These are phyloP conservation scores for Spialia ferax DNA, from an alignment of 2,888 invertebrate species.

Conservation along the genomic window DNA sequence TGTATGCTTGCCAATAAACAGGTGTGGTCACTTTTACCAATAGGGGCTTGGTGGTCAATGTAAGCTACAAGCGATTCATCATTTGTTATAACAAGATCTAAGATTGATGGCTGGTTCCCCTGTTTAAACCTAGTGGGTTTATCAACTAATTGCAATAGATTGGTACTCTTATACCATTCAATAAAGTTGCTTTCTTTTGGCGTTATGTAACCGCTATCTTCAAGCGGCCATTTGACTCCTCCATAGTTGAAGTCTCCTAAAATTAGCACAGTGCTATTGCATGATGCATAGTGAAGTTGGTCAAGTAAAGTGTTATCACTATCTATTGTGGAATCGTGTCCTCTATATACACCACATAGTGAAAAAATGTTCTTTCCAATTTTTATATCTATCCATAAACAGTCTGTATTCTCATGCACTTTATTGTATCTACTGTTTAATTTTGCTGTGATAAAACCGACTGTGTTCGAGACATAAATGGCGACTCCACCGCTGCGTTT, in stretches of 20 bases:
- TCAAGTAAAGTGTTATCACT: not conserved
- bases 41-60: slow-evolving; percentile 2
- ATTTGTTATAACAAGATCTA: not conserved
- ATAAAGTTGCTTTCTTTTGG: not conserved
- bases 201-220: not conserved
- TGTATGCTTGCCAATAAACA: slow-evolving; percentile 1
- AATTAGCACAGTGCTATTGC: not conserved
- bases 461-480: too few species aligned
- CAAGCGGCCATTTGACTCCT: not conserved
- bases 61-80: not conserved
- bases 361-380: not conserved
- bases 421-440: too few species aligned
- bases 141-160: not conserved
- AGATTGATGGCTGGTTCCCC: not conserved
- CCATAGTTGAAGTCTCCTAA: not conserved
- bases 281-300: not conserved
- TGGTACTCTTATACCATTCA: not conserved
- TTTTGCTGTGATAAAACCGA: too few species aligned
- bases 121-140: not conserved
- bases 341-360: not conserved
- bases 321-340: not conserved
- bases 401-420: too few species aligned
- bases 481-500: too few species aligned
- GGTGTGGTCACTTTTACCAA: not conserved
- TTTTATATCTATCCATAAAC: too few species aligned